phyloP scores from a whole-genome alignment of 2,797 vertebrate species.

The Lutjanus campechanus region DNA sequence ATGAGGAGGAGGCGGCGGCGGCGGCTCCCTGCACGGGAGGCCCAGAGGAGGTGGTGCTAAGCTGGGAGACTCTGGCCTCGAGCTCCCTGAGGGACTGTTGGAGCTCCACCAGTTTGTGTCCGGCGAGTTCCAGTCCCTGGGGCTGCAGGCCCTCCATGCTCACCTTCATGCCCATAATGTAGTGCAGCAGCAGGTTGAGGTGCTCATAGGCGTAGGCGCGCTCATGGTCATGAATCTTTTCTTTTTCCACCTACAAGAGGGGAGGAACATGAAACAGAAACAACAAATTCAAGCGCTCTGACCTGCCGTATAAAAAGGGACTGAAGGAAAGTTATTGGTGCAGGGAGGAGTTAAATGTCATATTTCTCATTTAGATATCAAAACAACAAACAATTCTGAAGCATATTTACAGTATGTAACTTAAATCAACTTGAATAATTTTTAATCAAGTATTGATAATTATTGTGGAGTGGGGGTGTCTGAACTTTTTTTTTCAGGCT shows the following conservation, averaged over 20 bases:
- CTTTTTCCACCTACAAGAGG: conserved; percentile 91
- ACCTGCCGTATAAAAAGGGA: too few relatives aligned
- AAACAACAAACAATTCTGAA: too few relatives aligned
- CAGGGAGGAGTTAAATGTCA: too few relatives aligned
- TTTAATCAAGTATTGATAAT: too few relatives aligned
- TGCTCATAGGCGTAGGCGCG: conserved; percentile 90
- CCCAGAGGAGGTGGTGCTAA: conserved; percentile 82
- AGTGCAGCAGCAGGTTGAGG: conserved; percentile 92
- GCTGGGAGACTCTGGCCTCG: conserved; percentile 86
- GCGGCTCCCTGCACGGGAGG: conserved; percentile 88
- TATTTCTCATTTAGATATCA: too few relatives aligned
- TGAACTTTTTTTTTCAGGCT: too few relatives aligned
- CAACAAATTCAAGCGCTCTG: not conserved
- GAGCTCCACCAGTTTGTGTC: conserved; percentile 88
- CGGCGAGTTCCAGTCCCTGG: conserved; percentile 87
- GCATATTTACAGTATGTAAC: too few relatives aligned
- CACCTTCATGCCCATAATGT: conserved; percentile 91
- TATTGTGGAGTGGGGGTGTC: too few relatives aligned
- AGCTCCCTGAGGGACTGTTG: conserved; percentile 88
- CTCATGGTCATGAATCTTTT: conserved; percentile 92
- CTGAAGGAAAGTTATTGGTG: not conserved
- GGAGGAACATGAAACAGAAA: conserved; percentile 18
- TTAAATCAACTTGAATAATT: too few relatives aligned
- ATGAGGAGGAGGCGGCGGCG: conserved; percentile 71
- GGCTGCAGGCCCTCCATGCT: conserved; percentile 90